Evolutionary conservation across 2,113 vertebrate genomes (phyloP).

Genomic region (Oryzias javanicus): DNA sequence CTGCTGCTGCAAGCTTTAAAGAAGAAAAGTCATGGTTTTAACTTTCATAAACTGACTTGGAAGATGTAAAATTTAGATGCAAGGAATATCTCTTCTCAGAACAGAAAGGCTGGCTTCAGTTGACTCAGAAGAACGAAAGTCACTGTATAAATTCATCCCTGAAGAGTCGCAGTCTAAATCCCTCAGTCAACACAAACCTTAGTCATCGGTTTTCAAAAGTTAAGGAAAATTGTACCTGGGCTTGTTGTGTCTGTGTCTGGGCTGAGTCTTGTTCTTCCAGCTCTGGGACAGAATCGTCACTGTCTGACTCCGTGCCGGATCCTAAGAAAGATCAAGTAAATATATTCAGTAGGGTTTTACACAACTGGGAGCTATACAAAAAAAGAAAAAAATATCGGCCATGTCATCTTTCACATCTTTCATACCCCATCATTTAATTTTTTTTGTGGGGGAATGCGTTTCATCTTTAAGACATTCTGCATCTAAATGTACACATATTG

Average conservation of each 20-base stretch:
- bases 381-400: too few species aligned
- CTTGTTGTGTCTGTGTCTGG: conserved; percentile 94
- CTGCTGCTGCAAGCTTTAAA: conserved; percentile 90
- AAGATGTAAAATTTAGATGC: not conserved
- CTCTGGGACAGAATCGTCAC: conserved; percentile 97
- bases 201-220: not conserved
- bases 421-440: too few species aligned
- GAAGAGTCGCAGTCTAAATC: conserved; percentile 42
- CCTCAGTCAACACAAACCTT: not conserved
- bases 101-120: conserved; percentile 69
- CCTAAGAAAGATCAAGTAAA: conserved; percentile 72
- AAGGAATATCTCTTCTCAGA: conserved; percentile 59
- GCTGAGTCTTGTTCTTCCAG: conserved; percentile 97
- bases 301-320: conserved; percentile 98
- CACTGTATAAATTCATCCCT: conserved; percentile 68
- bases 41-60: not conserved
- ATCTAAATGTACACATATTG: too few species aligned
- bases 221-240: conserved; percentile 80
- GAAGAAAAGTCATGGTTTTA: not conserved
- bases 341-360: not conserved
- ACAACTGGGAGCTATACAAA: not conserved
- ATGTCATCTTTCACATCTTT: too few species aligned
- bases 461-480: too few species aligned
- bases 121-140: conserved; percentile 77
- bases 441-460: too few species aligned